A percentile compares a stretch with the other conserved stretches of the same genome.
Conservation (phyloP, 1,140 invertebrate species). For the Drosophila kohkoa region DNA sequence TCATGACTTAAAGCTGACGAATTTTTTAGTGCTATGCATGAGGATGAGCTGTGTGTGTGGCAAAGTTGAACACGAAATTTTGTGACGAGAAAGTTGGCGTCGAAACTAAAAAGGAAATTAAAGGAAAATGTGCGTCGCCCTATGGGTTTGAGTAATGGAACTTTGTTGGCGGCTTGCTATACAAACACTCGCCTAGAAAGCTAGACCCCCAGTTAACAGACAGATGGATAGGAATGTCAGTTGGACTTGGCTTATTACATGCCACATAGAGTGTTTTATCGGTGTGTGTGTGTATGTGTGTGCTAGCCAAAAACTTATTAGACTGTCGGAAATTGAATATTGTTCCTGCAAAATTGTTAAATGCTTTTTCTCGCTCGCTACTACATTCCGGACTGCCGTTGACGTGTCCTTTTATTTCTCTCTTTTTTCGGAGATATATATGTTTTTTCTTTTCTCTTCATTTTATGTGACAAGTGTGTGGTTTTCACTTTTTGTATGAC, state of each 20-base stretch:
- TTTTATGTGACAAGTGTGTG: conserved; percentile 55
- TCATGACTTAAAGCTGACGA: conserved; percentile 70
- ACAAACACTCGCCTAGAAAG: conserved; percentile 33
- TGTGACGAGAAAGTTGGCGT: conserved; percentile 67
- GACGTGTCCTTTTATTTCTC: conserved; percentile 56
- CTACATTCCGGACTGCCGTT: conserved; percentile 46
- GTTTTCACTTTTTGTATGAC: conserved; percentile 39
- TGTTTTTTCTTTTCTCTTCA: conserved; percentile 19
- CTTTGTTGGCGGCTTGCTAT: conserved; percentile 48
- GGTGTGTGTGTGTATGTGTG: conserved; percentile 35
- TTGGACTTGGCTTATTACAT: conserved; percentile 75
- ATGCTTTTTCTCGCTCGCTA: conserved; percentile 55
- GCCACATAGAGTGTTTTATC: conserved; percentile 23
- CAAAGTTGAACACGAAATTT: conserved; percentile 15
- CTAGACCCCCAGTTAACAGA: conserved; percentile 3
- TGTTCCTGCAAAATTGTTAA: conserved; percentile 77
- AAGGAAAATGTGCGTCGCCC: conserved; percentile 75
- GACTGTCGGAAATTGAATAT: conserved; percentile 82
- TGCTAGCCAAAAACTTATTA: conserved; percentile 79
- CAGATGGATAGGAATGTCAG: conserved; percentile 42
- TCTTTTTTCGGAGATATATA: conserved; percentile 2
- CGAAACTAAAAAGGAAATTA: conserved; percentile 78
- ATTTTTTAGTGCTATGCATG: conserved; percentile 26
- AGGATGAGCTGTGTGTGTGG: background rate
- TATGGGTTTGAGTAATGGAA: conserved; percentile 77